These are phyloP conservation scores for Danaus chrysippus DNA, from an alignment of 2,888 invertebrate genomes.

Conservation along the genomic window DNA sequence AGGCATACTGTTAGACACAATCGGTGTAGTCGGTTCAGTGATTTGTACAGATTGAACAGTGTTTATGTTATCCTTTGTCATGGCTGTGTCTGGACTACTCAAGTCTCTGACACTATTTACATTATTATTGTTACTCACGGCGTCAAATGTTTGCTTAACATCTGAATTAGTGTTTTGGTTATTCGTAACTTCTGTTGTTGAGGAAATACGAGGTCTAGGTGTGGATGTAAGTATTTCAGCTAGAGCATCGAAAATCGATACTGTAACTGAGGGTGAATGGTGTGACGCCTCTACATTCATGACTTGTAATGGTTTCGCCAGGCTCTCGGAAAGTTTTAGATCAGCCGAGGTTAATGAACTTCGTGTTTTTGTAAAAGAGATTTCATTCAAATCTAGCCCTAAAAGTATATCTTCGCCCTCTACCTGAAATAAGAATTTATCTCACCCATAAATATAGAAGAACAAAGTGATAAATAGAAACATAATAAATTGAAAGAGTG, in stretches of 20 bases:
- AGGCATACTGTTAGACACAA: constrained; percentile 72
- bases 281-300: constrained; percentile 78
- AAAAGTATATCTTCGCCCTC: constrained; percentile 76
- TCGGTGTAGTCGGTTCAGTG: constrained; percentile 65
- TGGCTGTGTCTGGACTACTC: constrained; percentile 53
- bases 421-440: constrained; percentile 78
- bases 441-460: constrained; percentile 76
- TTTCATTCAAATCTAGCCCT: constrained; percentile 74
- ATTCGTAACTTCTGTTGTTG: constrained; percentile 62
- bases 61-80: constrained; percentile 58
- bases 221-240: constrained; percentile 78
- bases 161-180: constrained; percentile 59
- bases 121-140: constrained; percentile 76
- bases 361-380: constrained; percentile 73
- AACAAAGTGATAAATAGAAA: constrained; percentile 21
- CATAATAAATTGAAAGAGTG: constrained; percentile 34
- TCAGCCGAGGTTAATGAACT: constrained; percentile 71
- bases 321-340: constrained; percentile 72
- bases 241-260: constrained; percentile 80
- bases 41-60: constrained; percentile 74
- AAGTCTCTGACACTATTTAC: constrained; percentile 69
- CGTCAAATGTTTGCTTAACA: constrained; percentile 64
- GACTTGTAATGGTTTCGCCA: constrained; percentile 66
- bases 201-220: constrained; percentile 64
- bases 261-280: constrained; percentile 78